These are phyloP conservation scores for Protobothrops flavoviridis DNA, from an alignment of 2,113 vertebrate genomes.

Conservation along the genomic window DNA sequence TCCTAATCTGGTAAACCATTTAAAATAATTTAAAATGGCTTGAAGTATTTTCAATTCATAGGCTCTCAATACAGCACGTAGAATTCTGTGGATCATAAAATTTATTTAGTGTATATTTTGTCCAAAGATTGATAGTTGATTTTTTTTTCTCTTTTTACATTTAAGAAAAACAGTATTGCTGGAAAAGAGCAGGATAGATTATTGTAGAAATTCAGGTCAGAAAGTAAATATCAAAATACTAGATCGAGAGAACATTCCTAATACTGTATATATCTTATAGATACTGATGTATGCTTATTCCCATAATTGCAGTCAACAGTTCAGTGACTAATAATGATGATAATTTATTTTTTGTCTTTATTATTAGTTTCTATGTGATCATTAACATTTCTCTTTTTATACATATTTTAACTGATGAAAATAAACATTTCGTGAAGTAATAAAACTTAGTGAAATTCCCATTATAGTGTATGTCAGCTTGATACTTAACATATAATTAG, in stretches of 20 bases:
- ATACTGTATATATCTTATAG: background rate
- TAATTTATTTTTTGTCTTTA: background rate
- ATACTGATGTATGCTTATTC: background rate
- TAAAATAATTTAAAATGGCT: background rate
- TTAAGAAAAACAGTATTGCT: background rate
- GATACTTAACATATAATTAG: background rate
- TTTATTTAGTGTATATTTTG: background rate
- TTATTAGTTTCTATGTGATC: background rate
- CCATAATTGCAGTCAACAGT: background rate
- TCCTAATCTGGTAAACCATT: background rate
- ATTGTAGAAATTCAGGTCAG: background rate
- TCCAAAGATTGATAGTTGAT: background rate
- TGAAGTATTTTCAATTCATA: background rate
- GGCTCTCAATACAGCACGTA: background rate
- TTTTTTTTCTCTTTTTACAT: background rate
- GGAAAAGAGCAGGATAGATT: background rate
- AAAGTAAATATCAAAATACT: background rate
- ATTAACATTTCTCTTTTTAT: background rate
- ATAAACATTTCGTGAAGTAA: background rate
- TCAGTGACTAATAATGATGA: background rate
- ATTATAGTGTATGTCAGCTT: background rate
- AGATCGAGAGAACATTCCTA: background rate
- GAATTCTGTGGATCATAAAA: background rate
- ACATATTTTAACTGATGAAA: background rate
- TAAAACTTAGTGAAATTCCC: background rate